phyloP scores from a whole-genome alignment of 23 tunicate genomes.

The Halocynthia roretzi region DNA sequence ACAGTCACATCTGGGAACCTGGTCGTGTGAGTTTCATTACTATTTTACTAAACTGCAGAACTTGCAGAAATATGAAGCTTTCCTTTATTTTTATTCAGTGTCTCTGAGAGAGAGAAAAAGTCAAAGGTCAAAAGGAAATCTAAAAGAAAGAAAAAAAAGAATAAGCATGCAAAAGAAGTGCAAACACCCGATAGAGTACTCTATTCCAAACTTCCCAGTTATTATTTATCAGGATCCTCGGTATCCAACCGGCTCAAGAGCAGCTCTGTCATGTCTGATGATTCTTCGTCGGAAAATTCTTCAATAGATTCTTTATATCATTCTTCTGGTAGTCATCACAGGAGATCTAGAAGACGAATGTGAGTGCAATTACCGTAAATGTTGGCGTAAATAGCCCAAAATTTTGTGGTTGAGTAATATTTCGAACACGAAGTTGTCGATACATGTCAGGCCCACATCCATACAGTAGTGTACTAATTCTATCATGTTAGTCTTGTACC shows the following conservation, averaged over 20 bases:
- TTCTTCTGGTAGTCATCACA: slow-evolving; percentile 8
- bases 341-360: no score
- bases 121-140: slow-evolving; percentile 28
- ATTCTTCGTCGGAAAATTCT: slow-evolving; percentile 1
- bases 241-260: neutral
- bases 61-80: no score
- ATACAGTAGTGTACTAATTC: no score
- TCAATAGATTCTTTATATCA: slow-evolving; percentile 4
- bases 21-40: no score
- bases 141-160: slow-evolving; percentile 21
- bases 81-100: neutral
- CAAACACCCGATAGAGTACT: slow-evolving; percentile 10
- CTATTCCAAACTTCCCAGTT: slow-evolving; percentile 25
- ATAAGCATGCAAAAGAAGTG: slow-evolving; percentile 1
- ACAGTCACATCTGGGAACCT: slow-evolving; percentile 55
- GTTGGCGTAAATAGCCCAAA: no score
- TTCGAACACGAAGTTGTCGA: no score
- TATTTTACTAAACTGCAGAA: no score
- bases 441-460: no score
- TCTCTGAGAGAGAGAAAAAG: slow-evolving; percentile 7
- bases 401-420: no score
- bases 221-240: slow-evolving; percentile 11
- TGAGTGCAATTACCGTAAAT: no score
- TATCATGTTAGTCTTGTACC: no score
- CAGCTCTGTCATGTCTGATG: neutral